Evolutionary conservation across 1,140 invertebrate genomes (phyloP).

Genomic region (Sarcophaga bullata): DNA sequence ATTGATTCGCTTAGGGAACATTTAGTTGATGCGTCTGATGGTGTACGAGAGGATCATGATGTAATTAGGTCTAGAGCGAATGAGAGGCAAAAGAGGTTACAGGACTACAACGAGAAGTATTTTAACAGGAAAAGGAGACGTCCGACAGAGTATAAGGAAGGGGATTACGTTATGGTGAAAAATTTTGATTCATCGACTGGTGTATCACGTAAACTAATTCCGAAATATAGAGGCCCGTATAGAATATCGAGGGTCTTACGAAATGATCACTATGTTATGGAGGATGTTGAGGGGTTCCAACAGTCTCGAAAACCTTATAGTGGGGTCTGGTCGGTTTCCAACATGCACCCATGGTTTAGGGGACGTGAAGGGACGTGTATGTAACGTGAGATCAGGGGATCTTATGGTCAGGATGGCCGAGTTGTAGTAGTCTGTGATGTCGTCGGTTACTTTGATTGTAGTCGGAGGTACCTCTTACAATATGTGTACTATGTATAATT

Average conservation of each 20-base stretch:
- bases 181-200: constrained; percentile 31
- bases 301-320: constrained; percentile 13
- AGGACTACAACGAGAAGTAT: neutral
- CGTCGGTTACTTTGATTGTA: no score
- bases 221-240: constrained; percentile 42
- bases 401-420: constrained; percentile 7
- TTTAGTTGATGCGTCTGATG: neutral
- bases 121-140: neutral
- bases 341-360: neutral
- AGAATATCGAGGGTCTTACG: neutral
- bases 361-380: neutral
- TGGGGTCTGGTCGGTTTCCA: neutral
- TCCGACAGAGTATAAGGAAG: neutral
- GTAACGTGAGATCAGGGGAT: constrained; percentile 1
- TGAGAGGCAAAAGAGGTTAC: neutral
- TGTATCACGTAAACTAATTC: constrained; percentile 26
- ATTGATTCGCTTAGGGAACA: neutral
- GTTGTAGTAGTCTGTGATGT: neutral
- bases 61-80: neutral
- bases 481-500: no score
- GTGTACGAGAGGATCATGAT: neutral
- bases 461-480: no score
- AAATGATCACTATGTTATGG: neutral
- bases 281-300: constrained; percentile 43
- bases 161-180: constrained; percentile 39